Percentiles rank a stretch among this genome's conserved stretches.
Conservation (phyloP, 2,797 vertebrate genomes). For the Enteromius thamalakanensis region DNA sequence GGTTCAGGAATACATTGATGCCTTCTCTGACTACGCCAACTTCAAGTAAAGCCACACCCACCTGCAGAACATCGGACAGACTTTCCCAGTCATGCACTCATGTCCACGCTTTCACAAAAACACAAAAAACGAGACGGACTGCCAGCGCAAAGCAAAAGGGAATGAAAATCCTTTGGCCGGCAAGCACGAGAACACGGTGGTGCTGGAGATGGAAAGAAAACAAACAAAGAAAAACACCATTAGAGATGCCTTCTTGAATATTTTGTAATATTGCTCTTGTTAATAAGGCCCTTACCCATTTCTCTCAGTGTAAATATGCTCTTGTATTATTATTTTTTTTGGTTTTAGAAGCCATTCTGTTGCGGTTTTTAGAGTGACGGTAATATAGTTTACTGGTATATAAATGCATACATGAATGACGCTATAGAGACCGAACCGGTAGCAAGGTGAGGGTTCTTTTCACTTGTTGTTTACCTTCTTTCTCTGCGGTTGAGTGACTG, state of each 20-base stretch:
- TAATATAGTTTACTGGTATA: conserved; percentile 87
- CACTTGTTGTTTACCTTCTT: conserved; percentile 50
- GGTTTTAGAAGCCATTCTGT: conserved; percentile 89
- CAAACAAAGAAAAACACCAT: conserved; percentile 59
- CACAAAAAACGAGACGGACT: conserved; percentile 55
- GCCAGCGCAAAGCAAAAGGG: conserved; percentile 61
- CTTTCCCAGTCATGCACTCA: conserved; percentile 49
- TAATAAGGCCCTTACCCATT: conserved; percentile 87
- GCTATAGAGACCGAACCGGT: conserved; percentile 68
- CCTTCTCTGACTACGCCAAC: conserved; percentile 99
- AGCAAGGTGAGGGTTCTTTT: conserved; percentile 38
- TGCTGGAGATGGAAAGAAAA: conserved; percentile 39
- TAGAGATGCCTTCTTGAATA: conserved; percentile 95
- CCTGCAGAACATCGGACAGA: conserved; percentile 47
- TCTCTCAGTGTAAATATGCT: conserved; percentile 82
- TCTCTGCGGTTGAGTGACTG: conserved; percentile 56
- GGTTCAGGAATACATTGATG: conserved; percentile 98
- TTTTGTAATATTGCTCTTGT: conserved; percentile 99
- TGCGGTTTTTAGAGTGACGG: conserved; percentile 89
- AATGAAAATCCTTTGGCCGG: conserved; percentile 58
- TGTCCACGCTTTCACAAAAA: conserved; percentile 19
- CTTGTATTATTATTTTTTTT: conserved; percentile 66
- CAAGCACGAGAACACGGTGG: conserved; percentile 69
- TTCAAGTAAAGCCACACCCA: conserved; percentile 84
- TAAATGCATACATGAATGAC: conserved; percentile 67